phyloP scores from a whole-genome alignment of 2,888 invertebrate genomes.

The Lypha dubia region DNA sequence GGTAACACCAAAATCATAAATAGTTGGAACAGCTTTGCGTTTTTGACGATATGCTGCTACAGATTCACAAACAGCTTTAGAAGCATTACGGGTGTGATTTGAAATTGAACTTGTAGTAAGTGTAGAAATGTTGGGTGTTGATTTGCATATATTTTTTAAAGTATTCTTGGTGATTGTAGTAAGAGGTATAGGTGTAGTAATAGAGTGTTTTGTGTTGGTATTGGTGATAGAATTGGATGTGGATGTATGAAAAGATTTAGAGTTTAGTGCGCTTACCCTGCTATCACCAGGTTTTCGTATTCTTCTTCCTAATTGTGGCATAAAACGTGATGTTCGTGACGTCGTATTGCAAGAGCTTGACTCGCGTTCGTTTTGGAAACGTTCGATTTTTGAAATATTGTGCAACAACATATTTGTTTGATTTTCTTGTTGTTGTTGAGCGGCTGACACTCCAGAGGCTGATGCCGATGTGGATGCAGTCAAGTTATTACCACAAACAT shows the following conservation, averaged over 20 bases:
- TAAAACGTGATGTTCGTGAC: constrained; percentile 80
- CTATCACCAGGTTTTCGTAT: constrained; percentile 82
- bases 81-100: constrained; percentile 64
- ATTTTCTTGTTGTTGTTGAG: constrained; percentile 77
- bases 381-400: constrained; percentile 83
- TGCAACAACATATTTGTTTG: constrained; percentile 83
- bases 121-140: constrained; percentile 75
- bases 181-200: constrained; percentile 70
- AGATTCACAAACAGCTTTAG: constrained; percentile 60
- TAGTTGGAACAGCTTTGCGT: constrained; percentile 79
- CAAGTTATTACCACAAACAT: constrained; percentile 76
- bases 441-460: constrained; percentile 72
- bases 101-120: constrained; percentile 69
- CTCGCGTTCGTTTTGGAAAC: constrained; percentile 78
- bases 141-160: constrained; percentile 73
- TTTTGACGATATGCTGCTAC: constrained; percentile 75
- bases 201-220: constrained; percentile 72
- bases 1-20: constrained; percentile 81
- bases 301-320: constrained; percentile 81
- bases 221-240: constrained; percentile 73
- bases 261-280: constrained; percentile 80
- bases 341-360: constrained; percentile 73
- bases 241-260: constrained; percentile 73
- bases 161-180: constrained; percentile 72
- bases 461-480: constrained; percentile 73